Evolutionary conservation across 2,113 vertebrate species (phyloP), one percentile per base, ranked within the genome.

Genomic region (mouse (Mus musculus)): DNA sequence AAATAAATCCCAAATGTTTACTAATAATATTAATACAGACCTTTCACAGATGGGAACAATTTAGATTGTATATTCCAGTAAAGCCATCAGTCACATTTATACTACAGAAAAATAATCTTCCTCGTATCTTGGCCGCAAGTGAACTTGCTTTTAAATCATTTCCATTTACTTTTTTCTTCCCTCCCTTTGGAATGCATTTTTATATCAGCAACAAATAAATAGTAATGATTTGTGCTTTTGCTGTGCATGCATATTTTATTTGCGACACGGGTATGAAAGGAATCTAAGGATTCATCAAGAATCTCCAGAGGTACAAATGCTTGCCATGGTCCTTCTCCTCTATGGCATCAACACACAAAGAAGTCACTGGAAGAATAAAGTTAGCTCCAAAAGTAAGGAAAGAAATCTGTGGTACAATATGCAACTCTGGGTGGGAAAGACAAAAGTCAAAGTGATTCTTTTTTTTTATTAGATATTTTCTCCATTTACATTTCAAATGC

Each of bases 11-110:
- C 73, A 72, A 61, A 97, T 78, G 93, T 94, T 96, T 96, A 90
- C 12, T 88, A 80, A 96, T 96, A 94, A 71, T 92, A 98, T 93
- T 97, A 98, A 98, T 96, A 96, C 1, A 76, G 87, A 91, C 77
- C 88, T 97, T 97, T 46, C 85, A 77, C 77, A 97, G 75, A 96
- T 95, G 87, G 96, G 95, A 97, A 95, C 95, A 87, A 81, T 95
- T 98, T 97, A 95, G 90, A 77, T 73, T 80, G 46, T 89, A 94
- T 96, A 93, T 98, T 96, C 72, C 86, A 96, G 11, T 95, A 96
- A 96, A 75, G 61, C 39, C 67, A 97, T 98, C 86, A 69, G 90
- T 98, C 89, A 78, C 52, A 94, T 97, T 95, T 93, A 88, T 73
- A 80, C 89, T 94, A 89, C 84, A 90, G 16, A 56, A 87, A 97